phyloP scores from a whole-genome alignment of 1,140 invertebrate species.

The Cydia pomonella region DNA sequence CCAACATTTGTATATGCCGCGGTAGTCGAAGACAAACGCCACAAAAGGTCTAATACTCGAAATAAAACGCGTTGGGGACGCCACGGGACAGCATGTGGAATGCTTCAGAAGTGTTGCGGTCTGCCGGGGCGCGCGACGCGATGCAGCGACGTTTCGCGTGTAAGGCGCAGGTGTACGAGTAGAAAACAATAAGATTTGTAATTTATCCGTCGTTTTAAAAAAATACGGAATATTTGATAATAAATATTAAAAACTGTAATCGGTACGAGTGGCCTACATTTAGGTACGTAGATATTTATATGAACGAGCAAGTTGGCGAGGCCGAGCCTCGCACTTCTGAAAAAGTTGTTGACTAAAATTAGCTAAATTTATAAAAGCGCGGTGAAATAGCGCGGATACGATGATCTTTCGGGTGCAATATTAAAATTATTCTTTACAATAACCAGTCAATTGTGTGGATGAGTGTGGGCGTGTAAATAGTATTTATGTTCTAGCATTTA shows the following conservation, averaged over 20 bases:
- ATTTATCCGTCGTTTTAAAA: no score
- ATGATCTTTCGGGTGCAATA: slow-evolving; percentile 28
- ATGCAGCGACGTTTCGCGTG: no score
- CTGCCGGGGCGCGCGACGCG: no score
- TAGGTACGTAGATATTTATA: background rate
- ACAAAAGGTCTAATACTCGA: no score
- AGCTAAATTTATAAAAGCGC: slow-evolving; percentile 18
- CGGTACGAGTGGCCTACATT: background rate
- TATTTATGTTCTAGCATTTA: slow-evolving; percentile 2
- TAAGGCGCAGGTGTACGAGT: no score
- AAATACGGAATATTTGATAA: background rate
- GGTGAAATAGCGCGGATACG: slow-evolving; percentile 5
- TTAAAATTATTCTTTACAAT: background rate
- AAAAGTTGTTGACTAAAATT: background rate
- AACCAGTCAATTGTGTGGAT: slow-evolving; percentile 14
- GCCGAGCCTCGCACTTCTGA: background rate
- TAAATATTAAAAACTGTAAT: background rate
- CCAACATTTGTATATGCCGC: no score
- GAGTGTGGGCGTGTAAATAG: background rate
- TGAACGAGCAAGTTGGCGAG: background rate
- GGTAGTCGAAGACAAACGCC: no score
- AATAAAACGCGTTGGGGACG: no score
- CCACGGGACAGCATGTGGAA: no score
- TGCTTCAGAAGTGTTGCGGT: no score
- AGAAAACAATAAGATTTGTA: no score